phyloP scores from a whole-genome alignment of 2,113 vertebrate genomes.

The Uropsilus gracilis region DNA sequence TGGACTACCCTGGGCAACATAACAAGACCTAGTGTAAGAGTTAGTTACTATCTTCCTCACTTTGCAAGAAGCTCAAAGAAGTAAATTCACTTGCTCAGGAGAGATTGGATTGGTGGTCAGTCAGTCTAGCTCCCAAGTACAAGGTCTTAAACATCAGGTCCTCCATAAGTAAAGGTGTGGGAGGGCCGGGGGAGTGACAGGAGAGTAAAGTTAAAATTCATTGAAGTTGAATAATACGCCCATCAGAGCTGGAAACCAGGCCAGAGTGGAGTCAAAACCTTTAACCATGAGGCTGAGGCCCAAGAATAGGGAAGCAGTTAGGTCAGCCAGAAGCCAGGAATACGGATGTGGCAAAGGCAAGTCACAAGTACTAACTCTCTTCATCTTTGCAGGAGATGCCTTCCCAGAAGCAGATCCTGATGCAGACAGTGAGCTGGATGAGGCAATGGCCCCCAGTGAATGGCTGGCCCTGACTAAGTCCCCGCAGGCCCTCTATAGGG shows the following conservation, averaged over 20 bases:
- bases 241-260: background rate
- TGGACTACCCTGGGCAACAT: too few relatives aligned
- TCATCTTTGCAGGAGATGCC: constrained; percentile 45
- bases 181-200: background rate
- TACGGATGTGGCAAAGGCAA: background rate
- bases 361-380: background rate
- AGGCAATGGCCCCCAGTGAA: constrained; percentile 45
- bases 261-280: background rate
- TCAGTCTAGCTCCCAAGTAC: background rate
- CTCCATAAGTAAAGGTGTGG: background rate
- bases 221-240: background rate
- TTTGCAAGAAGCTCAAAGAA: background rate
- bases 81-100: background rate
- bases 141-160: background rate
- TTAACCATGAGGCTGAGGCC: rapidly evolving
- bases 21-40: too few relatives aligned
- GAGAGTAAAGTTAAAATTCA: background rate
- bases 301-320: background rate
- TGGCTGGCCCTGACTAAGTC: constrained; percentile 45
- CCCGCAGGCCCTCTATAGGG: constrained; percentile 29
- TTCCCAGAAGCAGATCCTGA: background rate
- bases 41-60: background rate
- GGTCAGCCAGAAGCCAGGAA: too few relatives aligned
- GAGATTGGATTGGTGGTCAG: background rate
- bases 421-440: background rate